Percentiles rank a stretch among this genome's conserved stretches.
These are phyloP conservation scores for Passer domesticus DNA, from an alignment of 2,113 vertebrate species.

Conservation along the genomic window DNA sequence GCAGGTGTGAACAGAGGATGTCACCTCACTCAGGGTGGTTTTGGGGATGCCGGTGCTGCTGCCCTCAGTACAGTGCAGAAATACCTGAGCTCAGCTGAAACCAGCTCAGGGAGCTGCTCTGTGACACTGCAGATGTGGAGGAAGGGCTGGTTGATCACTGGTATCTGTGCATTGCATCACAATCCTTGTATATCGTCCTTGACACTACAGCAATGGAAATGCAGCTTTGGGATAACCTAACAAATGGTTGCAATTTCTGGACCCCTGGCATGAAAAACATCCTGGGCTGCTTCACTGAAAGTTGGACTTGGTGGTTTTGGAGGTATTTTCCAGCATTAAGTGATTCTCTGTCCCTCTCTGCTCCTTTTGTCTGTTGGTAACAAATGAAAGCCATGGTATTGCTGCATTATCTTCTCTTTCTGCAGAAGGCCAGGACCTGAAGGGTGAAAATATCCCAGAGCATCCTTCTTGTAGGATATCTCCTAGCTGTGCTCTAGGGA, in stretches of 20 bases:
- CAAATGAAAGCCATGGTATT: neutral
- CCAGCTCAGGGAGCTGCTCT: neutral
- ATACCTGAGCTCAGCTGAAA: neutral
- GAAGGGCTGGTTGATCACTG: neutral
- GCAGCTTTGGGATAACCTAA: neutral
- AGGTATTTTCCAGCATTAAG: neutral
- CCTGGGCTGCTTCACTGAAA: neutral
- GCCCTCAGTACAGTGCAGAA: neutral
- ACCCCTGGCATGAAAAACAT: neutral
- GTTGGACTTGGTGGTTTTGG: neutral
- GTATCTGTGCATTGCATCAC: neutral
- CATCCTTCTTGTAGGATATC: neutral
- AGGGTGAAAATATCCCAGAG: neutral
- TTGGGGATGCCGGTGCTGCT: neutral
- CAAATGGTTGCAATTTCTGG: neutral
- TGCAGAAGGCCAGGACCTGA: neutral
- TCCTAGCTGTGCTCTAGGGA: neutral
- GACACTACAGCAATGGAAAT: neutral
- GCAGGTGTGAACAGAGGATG: neutral
- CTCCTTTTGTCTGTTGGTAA: neutral
- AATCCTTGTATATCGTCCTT: neutral
- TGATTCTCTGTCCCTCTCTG: neutral
- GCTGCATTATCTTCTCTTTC: neutral
- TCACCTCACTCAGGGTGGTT: neutral
- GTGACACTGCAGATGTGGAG: neutral